phyloP scores from a whole-genome alignment of 1,140 invertebrate genomes.

The Zaprionus camerounensis region DNA sequence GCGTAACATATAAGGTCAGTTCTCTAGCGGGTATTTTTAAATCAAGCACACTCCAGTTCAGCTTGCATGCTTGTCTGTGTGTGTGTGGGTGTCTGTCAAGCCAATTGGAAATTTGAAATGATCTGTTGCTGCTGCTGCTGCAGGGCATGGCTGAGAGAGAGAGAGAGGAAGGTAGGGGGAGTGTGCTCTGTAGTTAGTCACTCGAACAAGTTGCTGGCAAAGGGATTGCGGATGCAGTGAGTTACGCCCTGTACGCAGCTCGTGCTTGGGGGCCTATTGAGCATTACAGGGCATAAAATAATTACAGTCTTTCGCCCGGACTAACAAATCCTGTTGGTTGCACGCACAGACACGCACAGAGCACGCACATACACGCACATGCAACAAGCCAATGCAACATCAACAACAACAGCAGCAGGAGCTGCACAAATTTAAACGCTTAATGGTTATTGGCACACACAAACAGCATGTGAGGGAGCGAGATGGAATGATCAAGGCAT shows the following conservation, averaged over 20 bases:
- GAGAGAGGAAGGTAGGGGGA: neutral
- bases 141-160: neutral
- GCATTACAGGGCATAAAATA: conserved; percentile 63
- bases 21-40: no score
- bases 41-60: no score
- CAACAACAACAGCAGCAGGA: conserved; percentile 36
- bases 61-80: neutral
- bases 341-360: conserved; percentile 32
- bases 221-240: neutral
- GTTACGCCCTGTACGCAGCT: neutral
- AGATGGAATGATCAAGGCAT: neutral
- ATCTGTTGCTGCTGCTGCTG: conserved; percentile 23
- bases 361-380: conserved; percentile 29
- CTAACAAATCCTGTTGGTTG: conserved; percentile 61
- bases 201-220: conserved; percentile 25
- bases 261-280: conserved; percentile 9
- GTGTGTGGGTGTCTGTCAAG: conserved; percentile 38
- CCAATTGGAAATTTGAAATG: conserved; percentile 78
- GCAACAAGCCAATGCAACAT: conserved; percentile 33
- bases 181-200: conserved; percentile 24
- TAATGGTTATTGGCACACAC: conserved; percentile 77
- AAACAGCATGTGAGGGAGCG: conserved; percentile 22
- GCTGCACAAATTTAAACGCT: conserved; percentile 76
- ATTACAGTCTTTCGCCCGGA: conserved; percentile 63
- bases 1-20: no score